Percentiles rank a stretch among this genome's conserved stretches.
Evolutionary conservation across 2,888 invertebrate genomes (phyloP).

Genomic region (Orthosia gracilis): DNA sequence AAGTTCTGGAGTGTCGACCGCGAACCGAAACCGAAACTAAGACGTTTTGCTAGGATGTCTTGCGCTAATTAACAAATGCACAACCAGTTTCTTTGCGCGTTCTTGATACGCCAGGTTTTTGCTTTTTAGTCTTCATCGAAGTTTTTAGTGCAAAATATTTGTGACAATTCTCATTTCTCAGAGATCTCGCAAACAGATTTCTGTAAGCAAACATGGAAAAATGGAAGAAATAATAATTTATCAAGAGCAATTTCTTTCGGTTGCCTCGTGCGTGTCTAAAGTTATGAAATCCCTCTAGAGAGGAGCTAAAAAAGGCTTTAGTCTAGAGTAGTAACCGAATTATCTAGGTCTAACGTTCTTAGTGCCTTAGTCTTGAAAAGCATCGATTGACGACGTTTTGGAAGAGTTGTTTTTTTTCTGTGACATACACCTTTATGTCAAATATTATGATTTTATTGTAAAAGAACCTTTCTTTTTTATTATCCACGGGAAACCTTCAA

Average conservation of each 20-base stretch:
- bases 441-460: background rate
- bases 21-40: too few species aligned
- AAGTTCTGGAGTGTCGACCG: too few species aligned
- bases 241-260: background rate
- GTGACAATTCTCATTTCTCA: background rate
- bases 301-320: background rate
- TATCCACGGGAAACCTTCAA: too few species aligned
- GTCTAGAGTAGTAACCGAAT: background rate
- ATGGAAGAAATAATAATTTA: background rate
- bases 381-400: background rate
- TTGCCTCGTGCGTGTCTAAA: background rate
- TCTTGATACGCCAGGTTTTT: slow-evolving; percentile 20
- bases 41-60: slow-evolving; percentile 39
- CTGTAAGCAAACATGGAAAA: background rate
- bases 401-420: background rate
- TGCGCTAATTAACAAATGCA: slow-evolving; percentile 48
- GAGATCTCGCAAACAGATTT: background rate
- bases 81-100: slow-evolving; percentile 48
- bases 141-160: too few species aligned
- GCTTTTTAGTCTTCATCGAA: too few species aligned
- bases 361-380: background rate
- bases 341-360: background rate
- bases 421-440: background rate
- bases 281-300: background rate
- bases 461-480: too few species aligned